Evolutionary conservation across 2,113 vertebrate species (phyloP), one percentile per base, ranked within the genome.

Genomic region (Heterotis niloticus): DNA sequence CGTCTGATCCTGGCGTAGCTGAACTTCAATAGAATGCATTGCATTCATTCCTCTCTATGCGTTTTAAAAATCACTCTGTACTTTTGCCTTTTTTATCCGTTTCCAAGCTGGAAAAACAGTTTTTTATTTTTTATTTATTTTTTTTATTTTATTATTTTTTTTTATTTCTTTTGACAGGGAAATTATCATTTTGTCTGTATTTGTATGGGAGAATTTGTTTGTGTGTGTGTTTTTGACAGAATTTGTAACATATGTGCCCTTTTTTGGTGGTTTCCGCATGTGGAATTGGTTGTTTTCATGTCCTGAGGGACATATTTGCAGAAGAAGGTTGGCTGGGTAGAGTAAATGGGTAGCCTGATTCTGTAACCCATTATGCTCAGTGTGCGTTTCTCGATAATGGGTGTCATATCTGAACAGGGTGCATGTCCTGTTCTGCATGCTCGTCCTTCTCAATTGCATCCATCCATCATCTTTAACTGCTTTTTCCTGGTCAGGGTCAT

Each of bases 331-430:
- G 83, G 72, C 16, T 66, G 5, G 14, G 24, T 10, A 10, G 60
- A 68, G 79, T 78, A 67, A 80, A 81, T 77, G 60, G 66, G 73
- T 69, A 60, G 56, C 23, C 54, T 51, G 28, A 26, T 34, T 78
- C 59, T 65, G 74, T 80, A 77, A 59, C 29, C 12, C 26, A 28
- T 5, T 56, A 26, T 72, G 80, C 78, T 28, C 24, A 65, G 59
- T 83, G 76, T 72, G 62, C 66, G 52, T 81, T 77, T 82, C 24
- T 69, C 79, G 74, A 82, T 81, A 85, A 85, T 85, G 77, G 83
- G 64, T 81, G 82, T 83, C 62, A 1, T 81, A 76, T 83, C 84
- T 79, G 70, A 76, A 70, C 69, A 80, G 79, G 70, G 54, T n/a
- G 71, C 34, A 78, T 62, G 26, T 74, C 80, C 79, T 81, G 75